phyloP scores from a whole-genome alignment of 1,140 invertebrate genomes.

The Samia ricini region DNA sequence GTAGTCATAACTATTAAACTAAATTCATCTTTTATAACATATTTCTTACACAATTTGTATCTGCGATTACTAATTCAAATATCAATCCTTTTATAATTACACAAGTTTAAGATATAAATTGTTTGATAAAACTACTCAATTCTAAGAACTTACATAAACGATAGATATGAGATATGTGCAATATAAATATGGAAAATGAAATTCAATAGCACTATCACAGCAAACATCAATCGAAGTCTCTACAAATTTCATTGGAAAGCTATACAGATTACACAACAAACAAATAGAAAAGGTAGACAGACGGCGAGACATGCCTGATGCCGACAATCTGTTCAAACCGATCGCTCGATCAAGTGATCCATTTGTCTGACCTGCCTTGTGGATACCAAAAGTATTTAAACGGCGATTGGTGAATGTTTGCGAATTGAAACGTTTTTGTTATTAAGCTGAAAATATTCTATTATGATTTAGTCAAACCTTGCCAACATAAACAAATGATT shows the following conservation, averaged over 20 bases:
- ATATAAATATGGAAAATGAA: background rate
- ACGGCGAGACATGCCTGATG: conserved; percentile 21
- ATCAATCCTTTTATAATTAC: too few species aligned
- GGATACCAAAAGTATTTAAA: conserved; percentile 21
- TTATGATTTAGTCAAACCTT: background rate
- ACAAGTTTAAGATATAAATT: too few species aligned
- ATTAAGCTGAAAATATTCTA: background rate
- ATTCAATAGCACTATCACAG: background rate
- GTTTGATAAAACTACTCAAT: background rate
- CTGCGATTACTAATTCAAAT: too few species aligned
- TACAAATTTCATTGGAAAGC: background rate
- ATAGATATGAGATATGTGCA: background rate
- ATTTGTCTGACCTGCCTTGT: conserved; percentile 6
- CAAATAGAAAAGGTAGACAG: conserved; percentile 25
- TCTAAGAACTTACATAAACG: background rate
- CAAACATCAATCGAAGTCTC: background rate
- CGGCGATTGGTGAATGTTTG: conserved; percentile 1
- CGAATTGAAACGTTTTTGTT: background rate
- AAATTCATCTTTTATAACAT: too few species aligned
- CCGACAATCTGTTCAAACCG: conserved; percentile 22
- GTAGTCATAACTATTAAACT: too few species aligned
- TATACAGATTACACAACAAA: conserved; percentile 35
- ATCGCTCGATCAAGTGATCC: conserved; percentile 14
- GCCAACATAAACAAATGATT: background rate
- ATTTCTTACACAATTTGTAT: too few species aligned